phyloP scores from a whole-genome alignment of 2,797 vertebrate species.

The Acrossocheilus fasciatus region DNA sequence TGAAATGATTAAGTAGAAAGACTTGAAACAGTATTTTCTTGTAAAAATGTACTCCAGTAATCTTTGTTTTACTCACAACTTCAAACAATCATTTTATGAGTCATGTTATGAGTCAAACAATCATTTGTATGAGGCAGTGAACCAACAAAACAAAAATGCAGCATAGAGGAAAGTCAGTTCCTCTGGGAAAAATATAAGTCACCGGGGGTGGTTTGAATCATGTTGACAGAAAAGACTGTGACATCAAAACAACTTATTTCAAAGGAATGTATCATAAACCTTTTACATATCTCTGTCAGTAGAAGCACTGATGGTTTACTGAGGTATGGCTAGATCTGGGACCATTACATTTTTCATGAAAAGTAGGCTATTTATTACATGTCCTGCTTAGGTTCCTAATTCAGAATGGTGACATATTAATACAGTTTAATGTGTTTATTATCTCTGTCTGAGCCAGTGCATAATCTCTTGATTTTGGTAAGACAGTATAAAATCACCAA shows the following conservation, averaged over 20 bases:
- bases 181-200: background rate
- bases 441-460: background rate
- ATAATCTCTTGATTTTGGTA: background rate
- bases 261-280: constrained; percentile 3
- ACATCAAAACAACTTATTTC: constrained; percentile 11
- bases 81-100: background rate
- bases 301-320: background rate
- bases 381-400: background rate
- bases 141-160: background rate
- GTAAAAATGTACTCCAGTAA: too few relatives aligned
- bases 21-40: background rate
- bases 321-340: background rate
- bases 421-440: background rate
- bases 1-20: too few relatives aligned
- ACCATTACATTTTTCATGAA: background rate
- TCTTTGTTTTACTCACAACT: background rate
- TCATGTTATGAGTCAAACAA: background rate
- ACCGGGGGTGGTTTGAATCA: background rate
- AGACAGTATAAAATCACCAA: background rate
- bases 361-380: background rate
- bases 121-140: background rate
- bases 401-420: background rate
- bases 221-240: constrained; percentile 2
- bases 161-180: background rate
- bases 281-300: background rate